A percentile compares a stretch with the other conserved stretches of the same genome.
Conservation (phyloP, 2,797 vertebrate genomes). For the Siniperca undulata region DNA sequence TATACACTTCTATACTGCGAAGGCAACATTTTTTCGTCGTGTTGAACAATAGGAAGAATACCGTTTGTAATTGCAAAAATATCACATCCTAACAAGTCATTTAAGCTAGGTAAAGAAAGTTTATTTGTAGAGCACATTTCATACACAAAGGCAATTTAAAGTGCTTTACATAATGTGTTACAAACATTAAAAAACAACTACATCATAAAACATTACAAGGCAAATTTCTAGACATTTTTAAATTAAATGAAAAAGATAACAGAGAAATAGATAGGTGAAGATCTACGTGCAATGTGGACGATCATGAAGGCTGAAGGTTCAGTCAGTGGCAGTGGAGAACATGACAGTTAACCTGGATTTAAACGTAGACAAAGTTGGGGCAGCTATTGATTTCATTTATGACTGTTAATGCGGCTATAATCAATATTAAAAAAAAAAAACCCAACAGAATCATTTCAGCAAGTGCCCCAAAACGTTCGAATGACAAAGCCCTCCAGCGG, state of each 20-base stretch:
- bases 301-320: background rate
- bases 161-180: conserved; percentile 8
- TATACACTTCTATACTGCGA: background rate
- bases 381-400: too few relatives aligned
- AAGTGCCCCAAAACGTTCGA: too few relatives aligned
- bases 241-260: background rate
- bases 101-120: background rate
- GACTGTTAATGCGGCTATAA: too few relatives aligned
- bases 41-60: conserved; percentile 5
- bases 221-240: background rate
- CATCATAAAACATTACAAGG: background rate
- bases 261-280: background rate
- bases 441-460: too few relatives aligned
- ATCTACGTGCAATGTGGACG: background rate
- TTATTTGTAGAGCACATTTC: background rate
- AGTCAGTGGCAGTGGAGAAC: too few relatives aligned
- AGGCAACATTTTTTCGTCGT: background rate
- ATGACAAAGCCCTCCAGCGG: too few relatives aligned
- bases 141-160: conserved; percentile 1
- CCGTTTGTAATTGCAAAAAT: conserved; percentile 1
- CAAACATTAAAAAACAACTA: background rate
- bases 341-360: too few relatives aligned
- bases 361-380: too few relatives aligned
- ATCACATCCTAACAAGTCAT: background rate
- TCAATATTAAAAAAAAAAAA: too few relatives aligned